phyloP scores from a whole-genome alignment of 2,113 vertebrate genomes.

The Burhinus bistriatus region DNA sequence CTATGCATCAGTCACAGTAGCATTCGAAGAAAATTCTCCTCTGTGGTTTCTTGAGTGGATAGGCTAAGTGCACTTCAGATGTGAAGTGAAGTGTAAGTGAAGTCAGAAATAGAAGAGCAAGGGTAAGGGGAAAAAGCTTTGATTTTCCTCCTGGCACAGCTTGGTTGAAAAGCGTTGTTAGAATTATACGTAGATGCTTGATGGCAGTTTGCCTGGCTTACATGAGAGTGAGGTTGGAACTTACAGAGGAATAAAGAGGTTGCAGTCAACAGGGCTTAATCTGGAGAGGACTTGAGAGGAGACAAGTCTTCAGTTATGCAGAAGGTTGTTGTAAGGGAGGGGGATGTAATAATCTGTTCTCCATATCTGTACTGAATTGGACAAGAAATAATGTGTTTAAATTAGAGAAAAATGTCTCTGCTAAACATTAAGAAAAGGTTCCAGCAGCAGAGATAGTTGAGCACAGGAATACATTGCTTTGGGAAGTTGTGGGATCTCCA shows the following conservation, averaged over 20 bases:
- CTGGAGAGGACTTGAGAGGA: not conserved
- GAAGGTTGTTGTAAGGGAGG: not conserved
- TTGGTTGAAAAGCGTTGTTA: not conserved
- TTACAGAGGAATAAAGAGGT: not conserved
- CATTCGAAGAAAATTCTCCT: not conserved
- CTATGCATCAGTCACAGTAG: not conserved
- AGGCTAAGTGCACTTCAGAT: not conserved
- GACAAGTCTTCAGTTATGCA: not conserved
- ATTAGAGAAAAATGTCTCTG: not conserved
- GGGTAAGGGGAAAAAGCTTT: not conserved
- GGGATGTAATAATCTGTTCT: not conserved
- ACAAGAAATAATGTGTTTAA: not conserved
- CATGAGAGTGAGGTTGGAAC: not conserved
- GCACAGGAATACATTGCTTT: not conserved
- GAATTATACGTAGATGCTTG: not conserved
- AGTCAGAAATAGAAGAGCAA: not conserved
- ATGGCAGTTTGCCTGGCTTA: not conserved
- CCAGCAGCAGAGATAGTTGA: not conserved
- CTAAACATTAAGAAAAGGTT: not conserved
- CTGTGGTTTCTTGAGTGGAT: not conserved
- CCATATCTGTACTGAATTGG: not conserved
- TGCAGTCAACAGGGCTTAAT: not conserved
- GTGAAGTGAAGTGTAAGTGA: not conserved
- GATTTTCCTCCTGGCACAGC: not conserved
- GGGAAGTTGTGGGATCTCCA: conserved; percentile 15